Percentiles rank a stretch among this genome's conserved stretches.
Evolutionary conservation across 1,140 invertebrate genomes (phyloP).

Genomic region (Atopsyche davidsoni): DNA sequence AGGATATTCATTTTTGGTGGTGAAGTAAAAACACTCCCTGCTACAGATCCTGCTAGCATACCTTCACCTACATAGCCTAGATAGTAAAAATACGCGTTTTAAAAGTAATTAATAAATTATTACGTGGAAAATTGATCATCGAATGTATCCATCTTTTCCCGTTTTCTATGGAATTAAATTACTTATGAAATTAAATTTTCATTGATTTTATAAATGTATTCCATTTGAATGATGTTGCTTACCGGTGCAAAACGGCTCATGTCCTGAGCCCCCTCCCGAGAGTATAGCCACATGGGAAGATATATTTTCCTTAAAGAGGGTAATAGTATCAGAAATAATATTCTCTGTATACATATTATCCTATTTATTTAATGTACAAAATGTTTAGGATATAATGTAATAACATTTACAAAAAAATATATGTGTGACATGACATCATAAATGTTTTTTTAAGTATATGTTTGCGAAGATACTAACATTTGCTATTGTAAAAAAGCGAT

Average conservation of each 20-base stretch:
- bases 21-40: slow-evolving; percentile 73
- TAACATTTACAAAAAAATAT: slow-evolving; percentile 1
- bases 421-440: too few relatives aligned
- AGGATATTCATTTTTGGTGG: slow-evolving; percentile 65
- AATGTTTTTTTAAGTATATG: too few relatives aligned
- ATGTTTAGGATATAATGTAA: background rate
- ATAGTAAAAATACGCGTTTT: slow-evolving; percentile 24
- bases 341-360: background rate
- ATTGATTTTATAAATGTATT: background rate
- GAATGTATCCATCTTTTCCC: background rate
- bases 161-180: background rate
- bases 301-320: slow-evolving; percentile 44
- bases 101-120: background rate
- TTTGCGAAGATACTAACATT: slow-evolving; percentile 15
- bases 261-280: slow-evolving; percentile 80
- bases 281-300: slow-evolving; percentile 61
- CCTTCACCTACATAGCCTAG: slow-evolving; percentile 72
- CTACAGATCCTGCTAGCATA: slow-evolving; percentile 68
- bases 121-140: background rate
- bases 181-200: background rate
- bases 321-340: slow-evolving; percentile 1
- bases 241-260: slow-evolving; percentile 78
- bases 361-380: background rate
- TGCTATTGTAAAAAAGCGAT: slow-evolving; percentile 51
- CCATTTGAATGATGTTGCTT: slow-evolving; percentile 11